Evolutionary conservation across 2,113 vertebrate genomes (phyloP).

Genomic region (Salminus brasiliensis): DNA sequence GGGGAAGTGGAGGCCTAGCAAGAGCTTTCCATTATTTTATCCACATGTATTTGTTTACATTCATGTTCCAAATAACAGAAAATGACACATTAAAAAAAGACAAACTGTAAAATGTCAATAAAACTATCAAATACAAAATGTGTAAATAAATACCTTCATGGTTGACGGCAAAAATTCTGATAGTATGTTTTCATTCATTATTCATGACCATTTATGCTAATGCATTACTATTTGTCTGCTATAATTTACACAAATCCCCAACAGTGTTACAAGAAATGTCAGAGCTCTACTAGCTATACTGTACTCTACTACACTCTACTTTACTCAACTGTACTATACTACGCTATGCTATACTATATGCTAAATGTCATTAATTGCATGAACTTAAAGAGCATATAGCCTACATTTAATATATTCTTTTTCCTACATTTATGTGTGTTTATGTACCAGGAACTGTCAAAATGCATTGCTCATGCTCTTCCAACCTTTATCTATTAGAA

Average conservation of each 20-base stretch:
- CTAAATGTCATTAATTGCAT: too few species aligned
- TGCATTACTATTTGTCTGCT: conserved; percentile 4
- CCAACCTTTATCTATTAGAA: too few species aligned
- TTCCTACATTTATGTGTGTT: too few species aligned
- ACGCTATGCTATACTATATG: too few species aligned
- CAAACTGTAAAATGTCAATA: background rate
- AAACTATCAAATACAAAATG: background rate
- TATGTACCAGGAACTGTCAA: too few species aligned
- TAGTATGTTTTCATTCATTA: conserved; percentile 18
- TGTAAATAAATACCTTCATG: background rate
- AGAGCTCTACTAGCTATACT: background rate
- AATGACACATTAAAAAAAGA: background rate
- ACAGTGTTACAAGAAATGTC: background rate
- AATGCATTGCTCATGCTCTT: too few species aligned
- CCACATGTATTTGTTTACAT: background rate
- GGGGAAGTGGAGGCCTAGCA: background rate
- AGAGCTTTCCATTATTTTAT: background rate
- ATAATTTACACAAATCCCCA: background rate
- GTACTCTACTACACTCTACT: too few species aligned
- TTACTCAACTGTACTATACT: too few species aligned
- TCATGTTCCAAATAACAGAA: background rate
- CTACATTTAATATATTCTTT: too few species aligned
- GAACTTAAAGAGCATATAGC: too few species aligned
- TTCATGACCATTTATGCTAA: conserved; percentile 19
- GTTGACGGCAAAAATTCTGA: background rate